Evolutionary conservation across 2,113 vertebrate species (phyloP), one percentile per base, ranked within the genome.

Genomic region (Phalacrocorax aristotelis): DNA sequence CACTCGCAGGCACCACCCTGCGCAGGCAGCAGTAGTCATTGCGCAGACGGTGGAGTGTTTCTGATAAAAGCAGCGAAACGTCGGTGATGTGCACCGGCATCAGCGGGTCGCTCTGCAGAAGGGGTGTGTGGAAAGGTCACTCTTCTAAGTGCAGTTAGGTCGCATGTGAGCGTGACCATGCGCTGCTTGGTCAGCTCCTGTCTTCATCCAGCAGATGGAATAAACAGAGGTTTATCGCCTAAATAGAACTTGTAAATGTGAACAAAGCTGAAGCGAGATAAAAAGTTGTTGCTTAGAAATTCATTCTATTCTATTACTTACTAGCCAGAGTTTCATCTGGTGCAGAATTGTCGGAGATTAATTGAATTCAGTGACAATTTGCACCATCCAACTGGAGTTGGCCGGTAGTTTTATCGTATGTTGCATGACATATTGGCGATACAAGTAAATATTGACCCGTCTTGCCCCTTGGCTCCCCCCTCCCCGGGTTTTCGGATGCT

Each of bases 151-250:
- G 36, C 26, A 10, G 0, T 49, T 19, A 6, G 0, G 0, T 40
- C 22, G 23, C 2, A 32, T 4, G 22, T 0, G 29, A 74, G 23
- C 2, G 0, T 38, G 25, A 26, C 2, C 2, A 2, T 2, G 14
- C 9, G 55, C 38, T 64, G 49, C 55, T 79, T 40, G 34, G 55
- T 60, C 42, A 65, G 64, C 57, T 72, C 36, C 38, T 27, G 22
- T 40, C 68, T 52, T 44, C 36, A 15, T 57, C 65, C 13, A 11
- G 76, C 55, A 26, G 26, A 29, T 74, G 46, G 38, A 58, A 66
- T 68, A 70, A 86, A 40, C 8, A n/a, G 40, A 21, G 32, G 5
- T 75, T 71, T 82, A 13, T 38, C 38, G 21, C 55, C 16, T 44
- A 15, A 60, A 71, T 52, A 36, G 42, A 58, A 62, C 48, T 26